Evolutionary conservation across 2,113 vertebrate species (phyloP), one percentile per base, ranked within the genome.

Genomic region (Sciurus niger): DNA sequence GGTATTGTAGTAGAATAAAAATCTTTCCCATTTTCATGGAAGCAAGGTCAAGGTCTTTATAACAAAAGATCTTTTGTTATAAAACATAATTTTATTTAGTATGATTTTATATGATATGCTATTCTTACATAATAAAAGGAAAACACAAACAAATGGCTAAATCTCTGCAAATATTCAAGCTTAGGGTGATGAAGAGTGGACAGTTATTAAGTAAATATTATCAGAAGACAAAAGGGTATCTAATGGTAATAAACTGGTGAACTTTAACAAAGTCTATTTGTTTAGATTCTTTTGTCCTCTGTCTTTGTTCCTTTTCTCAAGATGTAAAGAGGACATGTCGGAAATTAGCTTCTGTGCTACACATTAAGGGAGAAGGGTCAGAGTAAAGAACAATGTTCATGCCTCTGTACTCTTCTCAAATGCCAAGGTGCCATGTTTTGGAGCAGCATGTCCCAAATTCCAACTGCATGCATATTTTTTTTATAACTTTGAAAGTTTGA

Each of bases 341-440:
- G 12, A 0, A 12, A 7, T 30, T 6, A 87, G 14, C 43, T 34
- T 58, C 14, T 14, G 6, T 14, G 24, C 30, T 4, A 10, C 32
- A 0, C 1, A 28, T 30, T 1, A 24, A 2, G 3, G 4, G n/a
- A 51, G 30, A n/a, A 30, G 40, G 32, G 4, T 6, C 28, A 43
- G 10, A 24, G 8, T 6, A 73, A 0, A 40, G 11, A 55, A n/a
- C 37, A 8, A 25, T 9, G 4, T 63, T 12, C 43, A 12, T 82
- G 20, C 6, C 30, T 60, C 32, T 87, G 32, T 58, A 40, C 43
- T 88, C 53, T 72, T 37, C 17, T 40, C 40, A 37, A 80, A 40
- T 10, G 11, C 3, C 32, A 93, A 6, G 1, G 0, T n/a, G 3
- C 17, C 12, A 40, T 60, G 51, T 43, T 46, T 84, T 46, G 12